Evolutionary conservation across 1,140 invertebrate species (phyloP), one percentile per base, ranked within the genome.

Genomic region (Trinorchestia longiramus): DNA sequence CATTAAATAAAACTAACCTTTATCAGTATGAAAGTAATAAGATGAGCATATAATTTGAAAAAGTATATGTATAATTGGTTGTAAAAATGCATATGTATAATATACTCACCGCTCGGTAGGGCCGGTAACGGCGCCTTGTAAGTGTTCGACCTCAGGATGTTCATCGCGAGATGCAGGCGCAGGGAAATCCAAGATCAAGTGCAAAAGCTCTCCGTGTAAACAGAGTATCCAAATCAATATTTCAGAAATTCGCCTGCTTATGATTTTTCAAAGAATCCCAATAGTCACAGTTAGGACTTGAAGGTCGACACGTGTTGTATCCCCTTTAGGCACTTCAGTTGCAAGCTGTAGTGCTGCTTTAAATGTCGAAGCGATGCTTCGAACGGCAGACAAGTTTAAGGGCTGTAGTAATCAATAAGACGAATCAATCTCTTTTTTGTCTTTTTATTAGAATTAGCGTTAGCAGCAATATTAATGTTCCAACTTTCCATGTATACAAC

Each of bases 391-490:
- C 41, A 94, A 44, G 92, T 47, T 47, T 94, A 94, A 94, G 92
- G 92, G 92, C 92, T 94, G 92, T 94, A 94, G 92, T 94, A 94
- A 43, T 94, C 92, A 43, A 94, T 94, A 36, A 94, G 92, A 94
- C 92, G 92, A 94, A 94, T 94, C 43, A 94, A 94, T 36, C 92
- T 94, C 44, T 94, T 94, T 45, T 94, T 94, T 1, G 88, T 90
- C 41, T 90, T 90, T 43, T 90, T 90, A 90, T 90, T 90, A 19
- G 88, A 90, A 90, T 90, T 43, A 41, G 88, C 88, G 88, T 90
- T 90, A 42, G 88, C 88, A 90, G 88, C 88, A 90, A 90, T 41
- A 36, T 90, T 90, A 28, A 90, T 41, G 36, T 43, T 42, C 88
- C 88, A 90, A 90, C 88, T 90, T 90, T 90, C 88, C 88, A 90